A percentile compares a stretch with the other conserved stretches of the same genome.
Evolutionary conservation across 2,888 invertebrate species (phyloP).

Genomic region (Lepeophtheirus nordmannii): DNA sequence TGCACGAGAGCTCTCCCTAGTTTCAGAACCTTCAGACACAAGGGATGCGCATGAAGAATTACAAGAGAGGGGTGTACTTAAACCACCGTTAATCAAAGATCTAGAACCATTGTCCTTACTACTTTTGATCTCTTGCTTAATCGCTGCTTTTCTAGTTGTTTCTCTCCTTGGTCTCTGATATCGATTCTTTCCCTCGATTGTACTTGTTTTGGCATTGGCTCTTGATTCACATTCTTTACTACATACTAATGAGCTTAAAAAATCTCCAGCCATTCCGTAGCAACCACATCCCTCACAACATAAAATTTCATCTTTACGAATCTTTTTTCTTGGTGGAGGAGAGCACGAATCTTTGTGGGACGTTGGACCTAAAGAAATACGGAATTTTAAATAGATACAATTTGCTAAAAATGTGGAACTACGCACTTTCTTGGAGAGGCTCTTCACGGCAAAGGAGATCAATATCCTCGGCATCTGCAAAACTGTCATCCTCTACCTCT

Average conservation of each 20-base stretch:
- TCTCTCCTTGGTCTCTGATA: constrained; percentile 4
- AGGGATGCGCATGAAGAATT: background rate
- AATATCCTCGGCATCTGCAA: background rate
- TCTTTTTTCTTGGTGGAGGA: constrained; percentile 26
- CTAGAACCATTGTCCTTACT: constrained; percentile 32
- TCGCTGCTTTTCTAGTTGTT: background rate
- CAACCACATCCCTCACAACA: constrained; percentile 69
- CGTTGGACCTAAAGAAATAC: background rate
- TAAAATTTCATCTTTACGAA: constrained; percentile 48
- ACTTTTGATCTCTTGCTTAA: background rate
- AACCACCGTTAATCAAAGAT: constrained; percentile 25
- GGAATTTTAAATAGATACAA: background rate
- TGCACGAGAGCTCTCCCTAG: background rate
- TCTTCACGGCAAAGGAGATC: background rate
- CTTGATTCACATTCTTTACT: constrained; percentile 1
- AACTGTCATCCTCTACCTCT: background rate
- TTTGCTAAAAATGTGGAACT: no score
- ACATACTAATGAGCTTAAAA: constrained; percentile 32
- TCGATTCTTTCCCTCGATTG: background rate
- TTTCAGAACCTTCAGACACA: background rate
- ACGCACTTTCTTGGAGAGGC: background rate
- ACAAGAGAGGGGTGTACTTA: background rate
- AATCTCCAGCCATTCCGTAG: constrained; percentile 66
- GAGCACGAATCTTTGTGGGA: no score
- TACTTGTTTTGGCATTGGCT: background rate